Percentiles rank a stretch among this genome's conserved stretches.
Conservation (phyloP, 2,113 vertebrate species). For the Neolamprologus caudopunctatus region DNA sequence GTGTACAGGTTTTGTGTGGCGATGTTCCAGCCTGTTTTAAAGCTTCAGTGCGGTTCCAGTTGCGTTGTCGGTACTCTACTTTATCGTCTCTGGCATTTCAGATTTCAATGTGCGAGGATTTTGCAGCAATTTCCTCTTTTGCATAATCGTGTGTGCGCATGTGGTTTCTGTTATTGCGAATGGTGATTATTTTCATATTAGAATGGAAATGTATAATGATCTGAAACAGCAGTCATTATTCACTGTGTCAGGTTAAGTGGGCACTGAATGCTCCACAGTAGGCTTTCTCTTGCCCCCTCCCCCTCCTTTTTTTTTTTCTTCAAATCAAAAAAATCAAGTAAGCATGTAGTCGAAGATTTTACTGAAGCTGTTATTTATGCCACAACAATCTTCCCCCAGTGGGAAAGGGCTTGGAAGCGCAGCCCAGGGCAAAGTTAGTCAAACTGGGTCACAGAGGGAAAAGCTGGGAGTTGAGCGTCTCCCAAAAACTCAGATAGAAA, state of each 20-base stretch:
- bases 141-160: not conserved
- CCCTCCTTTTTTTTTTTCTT: not conserved
- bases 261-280: not conserved
- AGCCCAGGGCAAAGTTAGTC: slow-evolving; percentile 46
- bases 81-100: not conserved
- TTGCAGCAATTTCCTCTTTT: not conserved
- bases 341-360: not conserved
- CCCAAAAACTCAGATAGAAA: not conserved
- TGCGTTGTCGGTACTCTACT: not conserved
- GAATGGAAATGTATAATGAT: not conserved
- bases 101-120: not conserved
- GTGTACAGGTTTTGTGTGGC: not conserved
- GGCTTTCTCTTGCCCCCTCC: not conserved
- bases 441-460: slow-evolving; percentile 58
- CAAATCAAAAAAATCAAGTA: not conserved
- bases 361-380: slow-evolving; percentile 24
- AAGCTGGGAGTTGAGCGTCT: slow-evolving; percentile 14
- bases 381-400: not conserved
- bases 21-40: not conserved
- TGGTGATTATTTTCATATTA: not conserved
- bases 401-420: slow-evolving; percentile 27
- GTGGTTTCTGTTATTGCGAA: not conserved
- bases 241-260: not conserved
- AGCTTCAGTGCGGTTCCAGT: not conserved
- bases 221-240: not conserved